Evolutionary conservation across 2,888 invertebrate species (phyloP), one percentile per base, ranked within the genome.

Genomic region (Oscheius onirici): DNA sequence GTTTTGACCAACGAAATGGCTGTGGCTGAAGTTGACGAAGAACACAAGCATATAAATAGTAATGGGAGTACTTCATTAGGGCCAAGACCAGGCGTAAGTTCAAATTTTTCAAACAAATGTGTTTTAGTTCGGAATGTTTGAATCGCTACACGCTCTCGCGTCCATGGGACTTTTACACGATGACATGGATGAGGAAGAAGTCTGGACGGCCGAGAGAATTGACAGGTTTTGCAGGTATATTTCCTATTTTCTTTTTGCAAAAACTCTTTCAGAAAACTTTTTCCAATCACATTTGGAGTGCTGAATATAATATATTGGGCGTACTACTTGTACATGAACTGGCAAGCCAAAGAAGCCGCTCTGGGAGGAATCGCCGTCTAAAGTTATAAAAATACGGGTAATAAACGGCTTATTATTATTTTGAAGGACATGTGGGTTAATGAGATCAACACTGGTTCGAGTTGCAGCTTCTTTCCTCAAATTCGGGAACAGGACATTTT

Each of bases 281-380:
- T 85, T 65, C 85, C 85, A 1, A 68, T 74, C 17, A 77, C 83
- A 0, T 85, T 85, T 66, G 76, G 79, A 20, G 41, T 83, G 3
- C 72, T 85, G 40, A 85, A 84, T 72, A 52, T 83, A 10, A 68
- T 82, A 58, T 85, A 85, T 72, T 85, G 85, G 85, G 76, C 78
- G 20, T 85, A 85, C 72, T 85, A 85, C 65, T 66, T 84, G 26
- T 75, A 78, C 51, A 76, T 74, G 43, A 85, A 83, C 68, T 77
- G 78, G 60, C 24, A 55, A 10, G 85, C 85, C 0, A 85, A 84
- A 68, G 76, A 79, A 55, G 70, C 72, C 20, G 84, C 84, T 3
- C 65, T 84, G 15, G 75, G 73, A 46, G 68, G 68, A 43, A 66
- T 34, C 8, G 34, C 34, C 34, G 69, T 34, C 60, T 72, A 65